Base-by-base conservation (phyloP, 2,113 vertebrate species). In the Nymphicus hollandicus region DNA sequence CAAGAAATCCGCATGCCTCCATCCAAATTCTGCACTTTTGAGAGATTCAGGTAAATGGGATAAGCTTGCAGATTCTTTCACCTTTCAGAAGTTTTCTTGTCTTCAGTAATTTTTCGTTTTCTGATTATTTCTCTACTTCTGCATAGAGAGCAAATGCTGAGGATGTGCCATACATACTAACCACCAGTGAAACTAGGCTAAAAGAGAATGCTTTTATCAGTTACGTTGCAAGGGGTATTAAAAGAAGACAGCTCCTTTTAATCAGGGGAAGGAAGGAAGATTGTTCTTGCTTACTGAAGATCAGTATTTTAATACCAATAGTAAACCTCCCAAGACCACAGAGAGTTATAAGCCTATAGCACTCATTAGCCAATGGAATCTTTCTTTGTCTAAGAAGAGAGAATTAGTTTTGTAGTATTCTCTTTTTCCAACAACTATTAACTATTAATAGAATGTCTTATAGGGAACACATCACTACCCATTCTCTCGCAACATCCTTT, bases 21-120 rank as follows among this genome's bases (percentile, higher is more conserved):
- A 86, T 82, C 35, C 56, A 88, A 47, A 95, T 81, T 46, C 69
- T 81, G 23, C 50, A 52, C 79, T 83, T 72, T 66, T 35, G 88
- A 22, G 76, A 91, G 43, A 86, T 43, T 50, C 79, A 74, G 72
- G 80, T 90, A 88, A 91, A 93, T 86, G 76, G 77, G 35, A 95
- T 83, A 91, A 90, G 64, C 55, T 64, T 94, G 52, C 80, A 66
- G 76, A 71, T 68, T 90, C 69, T 66, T 86, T 77, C 76, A 71
- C 88, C 47, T 94, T 91, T 90, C 88, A 91, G 47, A 92, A 81
- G 52, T 47, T 88, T 78, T 89, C 72, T 81, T 93, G 91, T 92
- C 72, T 90, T 70, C n/a, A 68, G 79, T 56, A 93, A 88, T 90
- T 93, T 96, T 91, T 93, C 29, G 79, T 95, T 90, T 94, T 93